Evolutionary conservation across 1,140 invertebrate species (phyloP), one percentile per base, ranked within the genome.

Genomic region (Acyrthosiphon pisum): DNA sequence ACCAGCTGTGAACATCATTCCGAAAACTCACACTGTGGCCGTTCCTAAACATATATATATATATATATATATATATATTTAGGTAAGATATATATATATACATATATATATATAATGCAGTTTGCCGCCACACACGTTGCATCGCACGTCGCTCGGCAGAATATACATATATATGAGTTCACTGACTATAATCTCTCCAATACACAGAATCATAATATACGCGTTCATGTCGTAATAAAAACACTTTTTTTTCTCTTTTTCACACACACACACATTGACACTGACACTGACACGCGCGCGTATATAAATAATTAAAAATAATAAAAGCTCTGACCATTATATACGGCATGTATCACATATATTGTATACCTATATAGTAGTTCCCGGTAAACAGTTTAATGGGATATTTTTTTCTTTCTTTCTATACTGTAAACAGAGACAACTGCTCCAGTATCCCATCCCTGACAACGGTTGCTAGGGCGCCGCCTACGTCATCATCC

Each of bases 391-490:
- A n/a, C 30, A 76, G 60, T 76, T 76, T 76, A 35, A 50, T 89
- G 46, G 88, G 88, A 50, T 48, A 89, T 89, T 53, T 89, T 89
- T 89, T 76, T 35, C 88, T 23, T 50, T 56, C 44, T 48, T 83
- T 22, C 37, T 37, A 37, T 37, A 35, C 35, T 44, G 53, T 90
- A 90, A 56, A 90, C 37, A 91, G 90, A 76, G 68, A 91, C 14
- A 11, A 48, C 90, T 48, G 90, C 56, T 30, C 56, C 90, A 76
- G 41, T 91, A 44, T 91, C 60, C 41, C 56, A 30, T 91, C 90
- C 91, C 20, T 92, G 46, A n/a, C 76, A 92, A 92, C 91, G 46
- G 91, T 92, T 92, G 91, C 91, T 92, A 92, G 30, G 91, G 91
- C 35, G 46, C 90, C 46, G 37, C 91, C 76, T 92, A 92, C 91